A percentile compares a stretch with the other conserved stretches of the same genome.
phyloP scores from a whole-genome alignment of 1,140 invertebrate genomes.

The Berghia stephanieae region DNA sequence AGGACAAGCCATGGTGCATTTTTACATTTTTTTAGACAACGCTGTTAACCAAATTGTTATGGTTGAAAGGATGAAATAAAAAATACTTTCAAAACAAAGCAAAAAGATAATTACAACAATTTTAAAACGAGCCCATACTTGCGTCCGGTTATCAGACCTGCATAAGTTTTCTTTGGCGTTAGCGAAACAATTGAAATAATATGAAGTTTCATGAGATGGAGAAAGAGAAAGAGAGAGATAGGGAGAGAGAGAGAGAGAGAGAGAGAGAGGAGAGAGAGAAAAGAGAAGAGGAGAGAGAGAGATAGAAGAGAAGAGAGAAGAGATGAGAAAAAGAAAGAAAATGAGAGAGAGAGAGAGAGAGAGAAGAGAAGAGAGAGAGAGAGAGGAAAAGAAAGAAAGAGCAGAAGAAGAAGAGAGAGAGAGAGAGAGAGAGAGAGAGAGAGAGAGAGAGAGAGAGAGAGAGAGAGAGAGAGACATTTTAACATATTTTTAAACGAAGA shows the following conservation, averaged over 20 bases:
- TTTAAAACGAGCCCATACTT: no score
- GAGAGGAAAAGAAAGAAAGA: conserved; percentile 14
- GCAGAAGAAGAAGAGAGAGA: no score
- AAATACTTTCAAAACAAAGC: background rate
- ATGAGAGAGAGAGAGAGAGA: no score
- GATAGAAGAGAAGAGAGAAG: background rate
- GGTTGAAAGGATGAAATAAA: background rate
- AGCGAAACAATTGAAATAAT: no score
- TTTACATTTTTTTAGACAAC: background rate
- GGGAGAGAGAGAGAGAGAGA: conserved; percentile 15
- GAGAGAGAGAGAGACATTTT: background rate
- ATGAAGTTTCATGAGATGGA: background rate
- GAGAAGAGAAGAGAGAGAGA: background rate
- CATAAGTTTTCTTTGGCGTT: no score
- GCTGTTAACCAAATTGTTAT: background rate
- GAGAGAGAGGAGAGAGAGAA: conserved; percentile 1
- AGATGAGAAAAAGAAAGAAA: background rate
- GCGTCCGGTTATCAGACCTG: no score
- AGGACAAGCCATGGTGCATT: background rate
- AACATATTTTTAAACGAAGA: background rate
- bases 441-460: background rate
- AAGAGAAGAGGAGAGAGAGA: no score
- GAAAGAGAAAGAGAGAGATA: no score
- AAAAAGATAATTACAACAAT: background rate
- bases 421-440: conserved; percentile 17